These are phyloP conservation scores for Ctenochaetus hawaiiensis DNA, from an alignment of 2,797 vertebrate species.

Conservation along the genomic window DNA sequence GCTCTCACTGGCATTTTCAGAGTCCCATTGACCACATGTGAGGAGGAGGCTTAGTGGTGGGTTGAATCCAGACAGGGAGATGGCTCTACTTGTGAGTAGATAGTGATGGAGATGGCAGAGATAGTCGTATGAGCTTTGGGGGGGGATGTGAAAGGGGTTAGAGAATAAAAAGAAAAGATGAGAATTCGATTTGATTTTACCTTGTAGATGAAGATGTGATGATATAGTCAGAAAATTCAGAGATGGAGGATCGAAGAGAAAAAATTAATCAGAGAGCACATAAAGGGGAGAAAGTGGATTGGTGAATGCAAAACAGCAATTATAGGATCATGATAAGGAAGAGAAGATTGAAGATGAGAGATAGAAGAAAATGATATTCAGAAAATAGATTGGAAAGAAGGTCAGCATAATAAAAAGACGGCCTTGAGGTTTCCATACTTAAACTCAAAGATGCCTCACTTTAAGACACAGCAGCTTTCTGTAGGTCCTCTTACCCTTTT, in stretches of 20 bases:
- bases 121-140: neutral
- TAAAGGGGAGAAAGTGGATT: neutral
- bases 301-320: neutral
- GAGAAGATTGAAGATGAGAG: neutral
- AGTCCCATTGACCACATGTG: constrained; percentile 35
- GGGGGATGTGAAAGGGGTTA: neutral
- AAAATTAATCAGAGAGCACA: no score
- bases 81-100: constrained; percentile 17
- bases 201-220: neutral
- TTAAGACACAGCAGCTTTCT: constrained; percentile 25
- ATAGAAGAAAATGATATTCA: neutral
- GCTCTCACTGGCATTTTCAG: constrained; percentile 21
- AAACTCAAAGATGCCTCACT: constrained; percentile 1
- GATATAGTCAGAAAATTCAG: neutral
- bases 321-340: neutral
- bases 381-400: neutral
- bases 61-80: constrained; percentile 5
- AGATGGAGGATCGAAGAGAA: neutral
- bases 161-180: constrained; percentile 8
- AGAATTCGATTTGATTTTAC: constrained; percentile 1
- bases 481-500: neutral
- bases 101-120: neutral
- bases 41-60: neutral
- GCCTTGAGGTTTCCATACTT: neutral
- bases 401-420: neutral